Percentiles rank a stretch among this genome's conserved stretches.
Evolutionary conservation across 2,113 vertebrate genomes (phyloP).

Genomic region (Elephas maximus): DNA sequence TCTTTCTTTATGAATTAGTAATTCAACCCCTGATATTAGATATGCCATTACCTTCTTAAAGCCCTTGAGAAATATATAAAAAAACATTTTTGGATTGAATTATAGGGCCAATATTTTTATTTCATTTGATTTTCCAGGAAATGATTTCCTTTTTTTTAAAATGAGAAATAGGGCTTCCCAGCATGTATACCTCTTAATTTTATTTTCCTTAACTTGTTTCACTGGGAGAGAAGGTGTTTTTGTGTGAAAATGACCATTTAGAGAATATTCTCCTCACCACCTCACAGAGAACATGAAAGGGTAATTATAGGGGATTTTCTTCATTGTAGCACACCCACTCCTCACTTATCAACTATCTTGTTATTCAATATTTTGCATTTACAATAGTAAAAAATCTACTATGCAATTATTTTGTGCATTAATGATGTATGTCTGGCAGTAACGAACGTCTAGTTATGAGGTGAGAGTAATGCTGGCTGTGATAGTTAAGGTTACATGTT

Average conservation of each 20-base stretch:
- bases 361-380: no score
- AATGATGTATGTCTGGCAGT: no score
- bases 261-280: background rate
- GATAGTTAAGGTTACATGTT: no score
- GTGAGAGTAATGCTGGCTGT: no score
- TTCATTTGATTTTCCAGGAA: conserved; percentile 31
- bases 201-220: conserved; percentile 57
- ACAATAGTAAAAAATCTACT: no score
- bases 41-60: background rate
- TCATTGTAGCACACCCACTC: background rate
- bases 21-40: background rate
- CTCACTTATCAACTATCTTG: no score
- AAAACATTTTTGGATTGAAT: background rate
- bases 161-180: background rate
- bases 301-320: conserved; percentile 21
- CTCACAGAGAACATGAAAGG: background rate
- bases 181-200: background rate
- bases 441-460: no score
- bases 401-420: no score
- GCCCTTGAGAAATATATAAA: background rate
- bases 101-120: background rate
- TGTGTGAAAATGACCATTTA: conserved; percentile 47
- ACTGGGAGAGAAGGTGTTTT: background rate
- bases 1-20: conserved; percentile 41
- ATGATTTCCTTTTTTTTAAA: background rate